These are phyloP conservation scores for Apteryx mantelli DNA, from an alignment of 2,113 vertebrate genomes.

Conservation along the genomic window DNA sequence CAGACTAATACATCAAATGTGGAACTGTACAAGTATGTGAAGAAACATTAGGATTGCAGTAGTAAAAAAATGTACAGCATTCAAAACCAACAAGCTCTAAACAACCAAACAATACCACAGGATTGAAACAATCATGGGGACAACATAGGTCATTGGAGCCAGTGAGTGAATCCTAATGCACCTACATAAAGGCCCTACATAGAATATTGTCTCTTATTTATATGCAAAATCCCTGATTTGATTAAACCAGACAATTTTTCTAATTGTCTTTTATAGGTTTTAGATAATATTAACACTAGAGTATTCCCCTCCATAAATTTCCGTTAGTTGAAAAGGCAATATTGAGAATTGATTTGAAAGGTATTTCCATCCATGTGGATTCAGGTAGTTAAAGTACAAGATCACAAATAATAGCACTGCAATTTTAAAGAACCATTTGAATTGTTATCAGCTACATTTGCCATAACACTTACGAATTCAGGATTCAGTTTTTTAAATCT, in stretches of 20 bases:
- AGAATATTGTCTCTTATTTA: slow-evolving; percentile 70
- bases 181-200: slow-evolving; percentile 71
- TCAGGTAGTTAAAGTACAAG: slow-evolving; percentile 52
- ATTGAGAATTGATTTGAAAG: slow-evolving; percentile 27
- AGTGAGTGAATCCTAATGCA: slow-evolving; percentile 64
- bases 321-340: slow-evolving; percentile 56
- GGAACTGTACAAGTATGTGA: slow-evolving; percentile 78
- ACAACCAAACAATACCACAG: slow-evolving; percentile 74
- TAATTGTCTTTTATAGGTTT: slow-evolving; percentile 68
- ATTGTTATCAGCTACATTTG: not conserved
- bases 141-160: slow-evolving; percentile 68
- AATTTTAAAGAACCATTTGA: not conserved
- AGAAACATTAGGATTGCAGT: slow-evolving; percentile 74
- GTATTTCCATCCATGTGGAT: not conserved
- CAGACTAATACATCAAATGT: slow-evolving; percentile 81
- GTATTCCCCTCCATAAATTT: slow-evolving; percentile 19
- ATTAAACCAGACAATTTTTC: slow-evolving; percentile 69
- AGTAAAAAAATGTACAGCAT: slow-evolving; percentile 81
- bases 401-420: not conserved
- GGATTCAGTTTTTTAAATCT: not conserved
- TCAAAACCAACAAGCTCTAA: slow-evolving; percentile 74
- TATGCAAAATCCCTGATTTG: slow-evolving; percentile 75
- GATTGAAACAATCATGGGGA: slow-evolving; percentile 71
- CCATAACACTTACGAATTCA: not conserved
- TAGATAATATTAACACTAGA: slow-evolving; percentile 38